Evolutionary conservation across 2,113 vertebrate species (phyloP), one percentile per base, ranked within the genome.

Genomic region (Beaufortia kweichowensis): DNA sequence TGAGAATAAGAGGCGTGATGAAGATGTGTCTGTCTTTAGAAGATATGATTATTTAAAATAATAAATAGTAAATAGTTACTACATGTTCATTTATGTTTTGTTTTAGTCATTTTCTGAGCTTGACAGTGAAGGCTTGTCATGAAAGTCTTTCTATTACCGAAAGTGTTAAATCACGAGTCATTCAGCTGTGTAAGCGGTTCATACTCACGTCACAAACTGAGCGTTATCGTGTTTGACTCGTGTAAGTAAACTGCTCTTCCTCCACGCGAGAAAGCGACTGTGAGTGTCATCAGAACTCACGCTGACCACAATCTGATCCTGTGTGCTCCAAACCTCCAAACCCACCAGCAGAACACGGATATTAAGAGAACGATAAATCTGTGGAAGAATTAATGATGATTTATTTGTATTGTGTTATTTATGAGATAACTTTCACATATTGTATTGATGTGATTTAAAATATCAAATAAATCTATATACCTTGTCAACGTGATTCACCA

Each of bases 401-500:
- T 19, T 2, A 6, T 3, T 91, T 89, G 7, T 88, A 73, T 15
- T 68, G 11, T 28, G 21, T 9, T 12, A 48, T 46, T 65, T 17
- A 26, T 24, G 23, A 43, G 24, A n/a, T 23, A 39, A 6, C 46
- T 21, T 46, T 15, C 1, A 48, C 17, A 48, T 29, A 67, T 19
- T 39, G 6, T 64, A 14, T 21, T 7, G 2, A 6, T 11, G 29
- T 33, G 6, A 59, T 4, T 55, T 63, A 11, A 50, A n/a, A 43
- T 33, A 3, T 12, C 24, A 67, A 11, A 53, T n/a, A 26, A 55
- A 17, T 6, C 60, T 69, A 28, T 59, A 29, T 81, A 96, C 96
- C 93, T 94, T 94, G 85, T 98, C 94, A 7, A 98, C 88, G 0
- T 96, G 96, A 86, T 96, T 97, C n/a, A 94, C 86, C 0, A 90